phyloP scores from a whole-genome alignment of 2,888 invertebrate genomes.

The Zhengitettix transpicula region DNA sequence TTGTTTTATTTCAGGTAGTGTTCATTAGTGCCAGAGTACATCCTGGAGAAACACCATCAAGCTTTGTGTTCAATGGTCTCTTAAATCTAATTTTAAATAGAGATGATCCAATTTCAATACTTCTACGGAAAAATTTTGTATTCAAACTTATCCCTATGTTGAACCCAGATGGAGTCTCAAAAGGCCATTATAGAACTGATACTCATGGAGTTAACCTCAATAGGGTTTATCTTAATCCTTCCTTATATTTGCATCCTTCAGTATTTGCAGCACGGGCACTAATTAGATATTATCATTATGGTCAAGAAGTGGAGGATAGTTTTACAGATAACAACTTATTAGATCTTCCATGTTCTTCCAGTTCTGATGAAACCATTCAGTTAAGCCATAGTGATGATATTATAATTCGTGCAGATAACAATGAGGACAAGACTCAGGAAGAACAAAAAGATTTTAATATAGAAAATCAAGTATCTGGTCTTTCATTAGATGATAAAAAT shows the following conservation, averaged over 20 bases:
- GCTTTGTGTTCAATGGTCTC: conserved; percentile 79
- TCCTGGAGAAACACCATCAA: conserved; percentile 83
- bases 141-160: conserved; percentile 83
- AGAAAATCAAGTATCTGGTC: conserved; percentile 21
- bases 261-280: conserved; percentile 71
- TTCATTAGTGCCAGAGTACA: conserved; percentile 80
- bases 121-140: conserved; percentile 57
- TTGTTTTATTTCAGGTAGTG: conserved; percentile 40
- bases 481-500: conserved; percentile 20
- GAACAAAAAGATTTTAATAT: conserved; percentile 1
- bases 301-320: conserved; percentile 19
- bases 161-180: conserved; percentile 79
- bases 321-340: not conserved
- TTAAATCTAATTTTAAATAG: conserved; percentile 58
- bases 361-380: not conserved
- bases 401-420: not conserved
- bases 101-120: conserved; percentile 56
- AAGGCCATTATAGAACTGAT: conserved; percentile 76
- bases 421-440: not conserved
- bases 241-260: conserved; percentile 56
- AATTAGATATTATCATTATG: conserved; percentile 44
- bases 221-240: conserved; percentile 69
- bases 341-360: not conserved
- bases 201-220: conserved; percentile 77
- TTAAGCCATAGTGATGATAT: not conserved